These are phyloP conservation scores for Semaprochilodus insignis DNA, from an alignment of 2,797 vertebrate genomes.

Conservation along the genomic window DNA sequence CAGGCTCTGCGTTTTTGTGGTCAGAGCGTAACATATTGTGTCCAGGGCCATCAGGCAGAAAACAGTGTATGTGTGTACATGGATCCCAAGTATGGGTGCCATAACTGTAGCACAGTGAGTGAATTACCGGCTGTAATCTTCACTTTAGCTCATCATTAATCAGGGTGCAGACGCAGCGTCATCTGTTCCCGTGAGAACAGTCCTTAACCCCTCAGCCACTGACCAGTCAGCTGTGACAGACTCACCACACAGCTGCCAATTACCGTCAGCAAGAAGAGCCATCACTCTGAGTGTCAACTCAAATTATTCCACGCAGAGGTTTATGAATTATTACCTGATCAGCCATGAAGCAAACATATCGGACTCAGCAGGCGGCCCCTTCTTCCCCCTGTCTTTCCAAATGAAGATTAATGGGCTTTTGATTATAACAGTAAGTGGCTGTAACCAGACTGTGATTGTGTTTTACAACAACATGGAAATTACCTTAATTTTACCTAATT, in stretches of 20 bases:
- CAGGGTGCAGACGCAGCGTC: background rate
- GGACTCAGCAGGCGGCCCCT: constrained; percentile 67
- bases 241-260: background rate
- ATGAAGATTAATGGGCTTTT: constrained; percentile 42
- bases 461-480: constrained; percentile 44
- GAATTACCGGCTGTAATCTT: background rate
- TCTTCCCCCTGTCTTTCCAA: constrained; percentile 30
- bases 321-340: constrained; percentile 70
- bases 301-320: constrained; percentile 32
- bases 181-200: background rate
- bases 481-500: constrained; percentile 37
- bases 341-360: constrained; percentile 73
- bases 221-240: constrained; percentile 5
- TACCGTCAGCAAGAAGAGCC: background rate
- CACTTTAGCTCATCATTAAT: background rate
- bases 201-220: constrained; percentile 4
- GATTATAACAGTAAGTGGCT: constrained; percentile 35
- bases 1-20: too few relatives aligned
- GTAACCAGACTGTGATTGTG: constrained; percentile 33
- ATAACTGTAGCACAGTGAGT: background rate
- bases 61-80: background rate
- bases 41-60: too few relatives aligned
- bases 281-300: background rate
- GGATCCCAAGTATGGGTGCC: background rate
- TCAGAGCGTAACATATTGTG: too few relatives aligned